Evolutionary conservation across 2,113 vertebrate genomes (phyloP), one percentile per base, ranked within the genome.

Genomic region (Centrocercus urophasianus): DNA sequence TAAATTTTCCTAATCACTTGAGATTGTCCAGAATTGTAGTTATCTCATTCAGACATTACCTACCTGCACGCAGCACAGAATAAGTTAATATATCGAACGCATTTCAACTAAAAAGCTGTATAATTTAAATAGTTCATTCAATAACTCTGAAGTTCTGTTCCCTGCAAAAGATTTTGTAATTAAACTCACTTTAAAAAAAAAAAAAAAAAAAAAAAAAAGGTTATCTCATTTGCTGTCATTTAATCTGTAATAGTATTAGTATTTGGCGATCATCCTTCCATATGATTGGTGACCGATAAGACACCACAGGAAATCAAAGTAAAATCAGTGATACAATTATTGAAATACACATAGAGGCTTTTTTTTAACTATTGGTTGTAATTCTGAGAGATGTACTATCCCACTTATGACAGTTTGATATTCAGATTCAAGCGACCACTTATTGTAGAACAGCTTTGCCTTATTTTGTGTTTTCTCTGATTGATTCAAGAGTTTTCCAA

Each of bases 1-100:
- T 45, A 89, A 87, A 91, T 89, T 75, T 69, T 91, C 67, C 36
- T 94, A 83, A 96, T 93, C 59, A 85, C 63, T 85, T 85, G 11
- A 94, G 94, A 75, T 91, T 45, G 59, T 91, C 20, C 40, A 93
- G 54, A 76, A 76, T 76, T 72, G 32, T 76, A 82, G 52, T 57
- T 5, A 27, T 82, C 32, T 59, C 17, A 75, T 87, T 87, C 78
- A 93, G 66, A 87, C n/a, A 84, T 90, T 82, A 85, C 52, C 47
- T 89, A 93, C 91, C 84, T 30, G 38, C 34, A 89, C 43, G 20
- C 59, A 79, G n/a, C n/a, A 59, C 61, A 59, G 64, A 91, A 89
- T 80, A 93, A 83, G 57, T 84, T 90, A 87, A 86, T 76, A 5
- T 80, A 87, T 66, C 32, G 71, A 85, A 75, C 76, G n/a, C 4